Base-by-base conservation (phyloP, 2,888 invertebrate species). In the Agrochola circellaris region DNA sequence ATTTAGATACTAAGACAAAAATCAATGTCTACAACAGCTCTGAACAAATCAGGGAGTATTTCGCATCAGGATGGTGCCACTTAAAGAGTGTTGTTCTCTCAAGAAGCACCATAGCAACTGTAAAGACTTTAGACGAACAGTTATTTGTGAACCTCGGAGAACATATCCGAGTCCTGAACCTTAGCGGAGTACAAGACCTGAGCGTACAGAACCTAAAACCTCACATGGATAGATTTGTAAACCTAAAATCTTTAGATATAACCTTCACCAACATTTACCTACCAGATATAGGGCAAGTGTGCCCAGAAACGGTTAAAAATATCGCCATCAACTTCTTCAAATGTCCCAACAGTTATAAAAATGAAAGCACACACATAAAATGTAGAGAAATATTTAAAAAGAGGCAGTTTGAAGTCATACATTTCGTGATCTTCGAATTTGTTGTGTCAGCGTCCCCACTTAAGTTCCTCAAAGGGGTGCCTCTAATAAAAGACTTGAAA, bases 321-420 rank as follows among this genome's bases (percentile, higher is more conserved):
- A 86, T 93, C 17, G 88, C 87, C 56, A 90, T 92, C 9, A 93
- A 93, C 75, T 93, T 89, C 73, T 92, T 91, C 60, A 91, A 89
- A 77, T 77, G 75, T 65, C 87, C 90, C 1, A 83, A 85, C 58
- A 87, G 81, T 60, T 83, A 86, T 17, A 84, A 70, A 56, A 79
- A 80, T n/a, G 87, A 89, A 20, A 82, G 75, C 11, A 67, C 81
- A 4, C 89, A 89, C 82, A 70, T 83, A 1, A 82, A 84, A 72
- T 88, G 87, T 54, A 84, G 77, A 73, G 71, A 88, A 15, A 30
- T 91, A 3, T 92, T 93, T 60, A 86, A 77, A 81, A 73, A 87
- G 11, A 88, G 87, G 70, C 48, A 87, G n/a, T 91, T 93, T 79
- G 76, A 83, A 30, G 70, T 30, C 8, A 78, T 92, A 26, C 93